phyloP scores from a whole-genome alignment of 2,797 vertebrate genomes.

The Sebastes taczanowskii region DNA sequence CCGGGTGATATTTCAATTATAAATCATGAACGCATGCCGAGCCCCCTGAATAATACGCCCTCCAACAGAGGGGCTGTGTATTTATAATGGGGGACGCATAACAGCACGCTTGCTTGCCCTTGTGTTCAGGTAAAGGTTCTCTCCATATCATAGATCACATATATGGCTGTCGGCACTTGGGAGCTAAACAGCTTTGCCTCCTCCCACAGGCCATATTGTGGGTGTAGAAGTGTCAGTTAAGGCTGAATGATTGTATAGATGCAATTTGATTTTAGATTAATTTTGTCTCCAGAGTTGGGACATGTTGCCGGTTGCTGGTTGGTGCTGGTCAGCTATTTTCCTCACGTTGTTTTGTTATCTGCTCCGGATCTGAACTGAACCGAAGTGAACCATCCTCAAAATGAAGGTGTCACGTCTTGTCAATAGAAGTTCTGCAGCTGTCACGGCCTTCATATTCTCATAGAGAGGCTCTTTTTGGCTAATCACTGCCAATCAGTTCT shows the following conservation, averaged over 20 bases:
- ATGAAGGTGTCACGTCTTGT: constrained; percentile 13
- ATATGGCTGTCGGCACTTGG: constrained; percentile 16
- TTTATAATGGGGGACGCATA: constrained; percentile 38
- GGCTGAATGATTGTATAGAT: constrained; percentile 41
- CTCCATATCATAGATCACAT: constrained; percentile 53
- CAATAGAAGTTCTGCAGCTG: not conserved
- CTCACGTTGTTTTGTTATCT: not conserved
- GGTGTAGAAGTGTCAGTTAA: constrained; percentile 46
- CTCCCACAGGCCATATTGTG: constrained; percentile 37
- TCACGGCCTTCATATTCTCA: constrained; percentile 20
- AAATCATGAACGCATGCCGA: constrained; percentile 55
- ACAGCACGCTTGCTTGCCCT: constrained; percentile 38
- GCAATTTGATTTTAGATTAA: constrained; percentile 45
- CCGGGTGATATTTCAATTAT: constrained; percentile 64
- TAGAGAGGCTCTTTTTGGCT: constrained; percentile 9
- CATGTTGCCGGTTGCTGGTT: not conserved
- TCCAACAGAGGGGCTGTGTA: constrained; percentile 33
- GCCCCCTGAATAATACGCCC: constrained; percentile 62
- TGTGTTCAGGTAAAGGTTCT: constrained; percentile 56
- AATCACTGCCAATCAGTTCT: constrained; percentile 40
- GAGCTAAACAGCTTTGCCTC: constrained; percentile 39
- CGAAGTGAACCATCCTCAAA: not conserved
- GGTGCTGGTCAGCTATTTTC: not conserved
- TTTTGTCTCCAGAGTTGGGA: constrained; percentile 17
- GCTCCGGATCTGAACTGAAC: not conserved